Evolutionary conservation across 2,113 vertebrate genomes (phyloP), one percentile per base, ranked within the genome.

Genomic region (Polypterus bichir): DNA sequence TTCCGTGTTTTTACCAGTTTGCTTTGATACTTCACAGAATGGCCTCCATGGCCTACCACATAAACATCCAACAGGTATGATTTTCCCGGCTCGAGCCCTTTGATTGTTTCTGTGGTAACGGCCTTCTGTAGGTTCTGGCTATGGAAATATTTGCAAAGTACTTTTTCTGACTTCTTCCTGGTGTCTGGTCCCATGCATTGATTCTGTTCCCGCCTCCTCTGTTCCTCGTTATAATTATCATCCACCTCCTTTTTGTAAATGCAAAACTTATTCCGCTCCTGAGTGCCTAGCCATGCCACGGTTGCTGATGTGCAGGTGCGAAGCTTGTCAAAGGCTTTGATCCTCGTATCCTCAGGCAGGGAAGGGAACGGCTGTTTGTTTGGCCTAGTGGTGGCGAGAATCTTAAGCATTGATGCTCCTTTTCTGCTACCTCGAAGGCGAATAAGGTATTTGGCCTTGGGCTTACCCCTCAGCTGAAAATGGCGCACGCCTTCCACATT

Each of bases 131-230:
- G 90, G 73, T 94, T 98, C 54, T 89, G 89, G 71, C 96, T 94
- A 74, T 97, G 90, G 82, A 99, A 99, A 63, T 95, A 94, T 80
- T 99, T 99, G 86, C 96, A 99, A 68, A 99, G 86, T 66, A 99
- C 91, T 69, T 99, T 99, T 64, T 98, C 96, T 0, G 87, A 91
- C 74, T 92, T 98, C 81, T 91, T 89, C 69, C 96, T 89, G 0
- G 78, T 84, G 46, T 97, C 90, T 0, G 96, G 95, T 5, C 95
- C 94, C 5, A 94, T 79, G 55, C 96, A 99, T 59, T 92, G 93
- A 79, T 97, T 97, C 71, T 92, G 93, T 65, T 94, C 91, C 53
- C 92, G 81, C 59, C 78, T 91, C 65, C 89, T 87, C 76, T 93
- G 91, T 66, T 93, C 91, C 61, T 93, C 95, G 0, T 67, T 88